These are phyloP conservation scores for Eutrigla gurnardus DNA, from an alignment of 2,797 vertebrate genomes.

Conservation along the genomic window DNA sequence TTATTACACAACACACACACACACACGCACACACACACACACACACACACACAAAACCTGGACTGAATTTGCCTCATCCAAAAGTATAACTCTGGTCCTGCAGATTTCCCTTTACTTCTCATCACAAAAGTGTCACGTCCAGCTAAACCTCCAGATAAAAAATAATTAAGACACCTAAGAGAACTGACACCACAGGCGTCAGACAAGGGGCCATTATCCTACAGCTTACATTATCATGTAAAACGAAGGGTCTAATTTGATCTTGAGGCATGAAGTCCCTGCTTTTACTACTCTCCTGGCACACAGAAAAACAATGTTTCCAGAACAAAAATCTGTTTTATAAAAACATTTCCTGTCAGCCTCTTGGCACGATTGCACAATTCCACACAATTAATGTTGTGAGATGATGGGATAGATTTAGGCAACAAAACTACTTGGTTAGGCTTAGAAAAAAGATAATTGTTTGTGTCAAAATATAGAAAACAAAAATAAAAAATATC, in stretches of 20 bases:
- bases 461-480: too few relatives aligned
- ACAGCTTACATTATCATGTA: neutral
- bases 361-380: neutral
- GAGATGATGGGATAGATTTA: neutral
- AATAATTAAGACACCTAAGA: conserved; percentile 7
- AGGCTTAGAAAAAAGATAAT: too few relatives aligned
- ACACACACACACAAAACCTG: too few relatives aligned
- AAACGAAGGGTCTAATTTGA: neutral
- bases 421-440: neutral
- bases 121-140: neutral
- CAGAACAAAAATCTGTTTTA: neutral
- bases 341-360: neutral
- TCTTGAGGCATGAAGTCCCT: neutral
- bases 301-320: neutral
- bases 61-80: neutral
- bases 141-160: neutral
- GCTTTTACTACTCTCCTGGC: neutral
- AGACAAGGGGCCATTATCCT: too few relatives aligned
- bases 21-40: too few relatives aligned
- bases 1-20: neutral
- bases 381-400: neutral
- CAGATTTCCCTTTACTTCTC: neutral
- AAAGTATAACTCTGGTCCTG: neutral
- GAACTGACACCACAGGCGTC: neutral
- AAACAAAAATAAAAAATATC: too few relatives aligned